Percentiles rank a stretch among this genome's conserved stretches.
Conservation (phyloP, 2,888 invertebrate species). For the Agapetus fuscipes region DNA sequence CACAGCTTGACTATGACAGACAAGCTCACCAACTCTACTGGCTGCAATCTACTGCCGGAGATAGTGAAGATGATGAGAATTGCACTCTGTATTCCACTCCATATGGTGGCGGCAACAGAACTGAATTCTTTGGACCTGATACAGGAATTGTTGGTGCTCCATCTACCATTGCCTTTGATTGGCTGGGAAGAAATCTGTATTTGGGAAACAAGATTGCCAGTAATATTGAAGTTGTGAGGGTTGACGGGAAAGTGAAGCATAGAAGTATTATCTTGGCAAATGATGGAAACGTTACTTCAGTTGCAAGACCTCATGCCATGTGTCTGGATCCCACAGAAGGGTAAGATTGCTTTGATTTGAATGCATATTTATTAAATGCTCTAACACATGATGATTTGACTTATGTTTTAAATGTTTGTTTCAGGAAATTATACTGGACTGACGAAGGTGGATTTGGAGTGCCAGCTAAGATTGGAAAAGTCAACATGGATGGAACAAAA, state of each 20-base stretch:
- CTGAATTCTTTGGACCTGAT: conserved; percentile 70
- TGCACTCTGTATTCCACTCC: conserved; percentile 80
- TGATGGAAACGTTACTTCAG: conserved; percentile 75
- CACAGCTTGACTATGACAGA: conserved; percentile 87
- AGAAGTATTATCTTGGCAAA: conserved; percentile 82
- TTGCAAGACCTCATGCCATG: conserved; percentile 79
- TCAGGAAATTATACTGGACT: conserved; percentile 84
- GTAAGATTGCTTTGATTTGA: conserved; percentile 31
- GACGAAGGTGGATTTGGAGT: conserved; percentile 90
- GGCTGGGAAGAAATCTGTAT: conserved; percentile 91
- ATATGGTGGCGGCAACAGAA: conserved; percentile 75
- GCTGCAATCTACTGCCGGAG: conserved; percentile 63
- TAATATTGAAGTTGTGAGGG: conserved; percentile 80
- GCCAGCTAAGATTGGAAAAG: conserved; percentile 78
- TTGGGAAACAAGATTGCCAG: conserved; percentile 84
- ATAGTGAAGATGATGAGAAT: conserved; percentile 69
- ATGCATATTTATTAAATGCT: background rate
- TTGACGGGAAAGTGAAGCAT: conserved; percentile 77
- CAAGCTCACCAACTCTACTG: conserved; percentile 77
- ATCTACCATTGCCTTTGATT: conserved; percentile 88
- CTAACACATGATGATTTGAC: background rate
- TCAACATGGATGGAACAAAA: conserved; percentile 88
- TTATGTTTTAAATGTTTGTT: conserved; percentile 22
- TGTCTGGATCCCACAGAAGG: conserved; percentile 91
- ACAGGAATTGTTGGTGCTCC: conserved; percentile 87